Percentiles rank a stretch among this genome's conserved stretches.
phyloP scores from a whole-genome alignment of 1,140 invertebrate genomes.

The Halictus rubicundus region DNA sequence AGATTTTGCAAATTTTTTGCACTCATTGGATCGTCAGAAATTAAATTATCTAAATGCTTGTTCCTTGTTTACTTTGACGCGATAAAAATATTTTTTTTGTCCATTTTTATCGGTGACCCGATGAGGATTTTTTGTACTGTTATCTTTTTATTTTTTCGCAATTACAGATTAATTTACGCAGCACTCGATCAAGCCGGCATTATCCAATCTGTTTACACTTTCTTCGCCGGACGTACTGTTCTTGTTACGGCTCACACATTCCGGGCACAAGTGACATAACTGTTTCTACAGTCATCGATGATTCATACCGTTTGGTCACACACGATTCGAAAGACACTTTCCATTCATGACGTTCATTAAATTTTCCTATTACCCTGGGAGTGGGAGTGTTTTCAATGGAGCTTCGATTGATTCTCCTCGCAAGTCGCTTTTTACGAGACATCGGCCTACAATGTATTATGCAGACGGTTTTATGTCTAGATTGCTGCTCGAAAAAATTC shows the following conservation, averaged over 20 bases:
- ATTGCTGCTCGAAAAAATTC: background rate
- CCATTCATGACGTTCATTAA: background rate
- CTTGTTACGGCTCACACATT: slow-evolving; percentile 1
- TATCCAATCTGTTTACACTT: background rate
- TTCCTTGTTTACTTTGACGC: too few species aligned
- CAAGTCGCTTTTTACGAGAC: background rate
- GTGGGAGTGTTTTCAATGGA: background rate
- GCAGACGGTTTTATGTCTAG: background rate
- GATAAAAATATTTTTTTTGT: too few species aligned
- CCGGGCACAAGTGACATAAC: slow-evolving; percentile 24
- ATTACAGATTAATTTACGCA: background rate
- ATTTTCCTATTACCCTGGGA: background rate
- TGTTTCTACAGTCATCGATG: slow-evolving; percentile 41
- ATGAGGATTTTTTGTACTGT: too few species aligned
- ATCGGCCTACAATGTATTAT: background rate
- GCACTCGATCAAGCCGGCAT: background rate
- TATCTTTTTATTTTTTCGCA: too few species aligned
- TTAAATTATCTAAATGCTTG: too few species aligned
- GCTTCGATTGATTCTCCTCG: slow-evolving; percentile 3
- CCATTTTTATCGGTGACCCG: background rate
- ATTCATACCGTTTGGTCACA: slow-evolving; percentile 29
- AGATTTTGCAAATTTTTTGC: too few species aligned
- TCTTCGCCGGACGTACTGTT: background rate
- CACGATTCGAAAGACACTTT: slow-evolving; percentile 1
- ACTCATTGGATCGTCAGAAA: too few species aligned